Conservation (phyloP, 2,888 invertebrate species). For the Amorpha juglandis region DNA sequence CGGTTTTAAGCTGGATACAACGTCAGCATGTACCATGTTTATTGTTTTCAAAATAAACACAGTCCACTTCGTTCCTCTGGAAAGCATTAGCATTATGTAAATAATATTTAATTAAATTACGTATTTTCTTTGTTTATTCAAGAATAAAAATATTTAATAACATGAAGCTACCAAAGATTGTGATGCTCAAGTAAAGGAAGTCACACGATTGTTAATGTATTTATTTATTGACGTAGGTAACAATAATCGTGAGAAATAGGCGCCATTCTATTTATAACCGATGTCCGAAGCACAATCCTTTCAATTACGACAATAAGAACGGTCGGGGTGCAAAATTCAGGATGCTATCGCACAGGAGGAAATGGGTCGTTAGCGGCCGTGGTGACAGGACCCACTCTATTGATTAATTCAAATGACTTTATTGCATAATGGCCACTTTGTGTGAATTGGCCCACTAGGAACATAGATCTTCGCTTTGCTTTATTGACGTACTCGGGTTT, state of each 20-base stretch:
- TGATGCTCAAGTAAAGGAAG: no score
- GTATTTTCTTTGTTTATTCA: no score
- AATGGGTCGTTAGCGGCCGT: constrained; percentile 65
- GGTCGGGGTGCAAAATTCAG: constrained; percentile 42
- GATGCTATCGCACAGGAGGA: constrained; percentile 55
- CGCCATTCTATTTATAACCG: constrained; percentile 43
- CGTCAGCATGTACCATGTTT: no score
- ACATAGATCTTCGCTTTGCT: constrained; percentile 38
- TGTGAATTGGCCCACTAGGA: constrained; percentile 51
- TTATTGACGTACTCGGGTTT: constrained; percentile 5
- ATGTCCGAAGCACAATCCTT: constrained; percentile 28
- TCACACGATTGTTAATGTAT: no score
- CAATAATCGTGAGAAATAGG: constrained; percentile 43
- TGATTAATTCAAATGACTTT: constrained; percentile 80
- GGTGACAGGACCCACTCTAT: constrained; percentile 74
- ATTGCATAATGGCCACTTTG: constrained; percentile 72
- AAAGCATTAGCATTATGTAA: no score
- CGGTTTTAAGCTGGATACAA: no score
- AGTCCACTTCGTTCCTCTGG: no score
- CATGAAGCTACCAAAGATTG: no score
- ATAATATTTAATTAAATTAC: no score
- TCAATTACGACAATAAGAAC: constrained; percentile 42
- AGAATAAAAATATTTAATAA: no score
- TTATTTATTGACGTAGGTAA: no score
- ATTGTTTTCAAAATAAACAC: no score